phyloP scores from a whole-genome alignment of 2,888 invertebrate species.

The Acanthosepion pharaonis region DNA sequence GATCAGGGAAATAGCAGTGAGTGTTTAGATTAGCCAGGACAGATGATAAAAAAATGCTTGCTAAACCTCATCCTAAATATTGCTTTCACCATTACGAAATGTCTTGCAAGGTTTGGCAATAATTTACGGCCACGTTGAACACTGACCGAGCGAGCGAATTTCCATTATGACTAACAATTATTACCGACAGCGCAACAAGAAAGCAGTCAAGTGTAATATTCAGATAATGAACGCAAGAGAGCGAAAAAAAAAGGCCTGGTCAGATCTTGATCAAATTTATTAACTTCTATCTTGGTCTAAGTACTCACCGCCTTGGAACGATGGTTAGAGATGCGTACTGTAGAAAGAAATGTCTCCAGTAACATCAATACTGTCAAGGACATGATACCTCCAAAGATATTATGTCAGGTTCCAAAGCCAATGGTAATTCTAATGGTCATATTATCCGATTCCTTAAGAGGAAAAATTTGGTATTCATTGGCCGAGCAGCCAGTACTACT shows the following conservation, averaged over 20 bases:
- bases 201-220: neutral
- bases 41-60: neutral
- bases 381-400: neutral
- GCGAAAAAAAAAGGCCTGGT: neutral
- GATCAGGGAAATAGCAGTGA: neutral
- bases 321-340: neutral
- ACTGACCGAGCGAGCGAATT: neutral
- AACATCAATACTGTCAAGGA: neutral
- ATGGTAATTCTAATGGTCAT: too few relatives aligned
- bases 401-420: neutral
- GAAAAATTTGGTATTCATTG: too few relatives aligned
- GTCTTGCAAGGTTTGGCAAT: constrained; percentile 21
- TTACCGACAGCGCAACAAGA: neutral
- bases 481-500: too few relatives aligned
- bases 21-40: neutral
- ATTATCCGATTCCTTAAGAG: too few relatives aligned
- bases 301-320: neutral
- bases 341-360: neutral
- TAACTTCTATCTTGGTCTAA: neutral
- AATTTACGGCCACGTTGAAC: neutral
- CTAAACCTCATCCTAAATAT: neutral
- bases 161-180: neutral
- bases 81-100: neutral
- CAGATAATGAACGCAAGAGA: neutral
- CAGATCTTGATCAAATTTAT: constrained; percentile 14